A percentile compares a stretch with the other conserved stretches of the same genome.
phyloP scores from a whole-genome alignment of 2,888 invertebrate genomes.

The Adelphocoris suturalis region DNA sequence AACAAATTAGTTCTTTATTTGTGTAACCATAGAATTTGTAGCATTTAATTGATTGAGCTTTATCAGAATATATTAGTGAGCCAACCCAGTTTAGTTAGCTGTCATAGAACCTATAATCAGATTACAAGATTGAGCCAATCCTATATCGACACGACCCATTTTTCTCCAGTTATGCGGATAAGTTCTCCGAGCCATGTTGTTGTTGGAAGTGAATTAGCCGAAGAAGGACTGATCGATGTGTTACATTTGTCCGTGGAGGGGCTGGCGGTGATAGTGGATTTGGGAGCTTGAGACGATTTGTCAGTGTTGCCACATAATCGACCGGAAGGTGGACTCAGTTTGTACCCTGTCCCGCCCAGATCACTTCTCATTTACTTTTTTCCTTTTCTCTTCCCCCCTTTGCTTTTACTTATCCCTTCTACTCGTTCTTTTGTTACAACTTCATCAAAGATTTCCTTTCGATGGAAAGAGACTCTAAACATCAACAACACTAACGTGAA shows the following conservation, averaged over 20 bases:
- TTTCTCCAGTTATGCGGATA: not conserved
- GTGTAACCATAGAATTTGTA: too few relatives aligned
- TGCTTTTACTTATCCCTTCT: not conserved
- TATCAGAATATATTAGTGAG: too few relatives aligned
- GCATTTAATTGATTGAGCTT: too few relatives aligned
- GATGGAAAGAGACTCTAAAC: not conserved
- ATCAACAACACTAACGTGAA: not conserved
- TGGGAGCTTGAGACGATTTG: constrained; percentile 41
- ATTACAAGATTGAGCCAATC: too few relatives aligned
- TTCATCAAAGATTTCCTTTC: constrained; percentile 23
- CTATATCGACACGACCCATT: not conserved
- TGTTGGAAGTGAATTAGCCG: constrained; percentile 42
- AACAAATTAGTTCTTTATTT: too few relatives aligned
- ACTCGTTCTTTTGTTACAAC: constrained; percentile 13
- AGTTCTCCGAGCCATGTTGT: constrained; percentile 33
- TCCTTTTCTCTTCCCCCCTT: not conserved
- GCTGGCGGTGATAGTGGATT: constrained; percentile 55
- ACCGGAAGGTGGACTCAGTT: constrained; percentile 59
- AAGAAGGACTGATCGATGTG: constrained; percentile 40
- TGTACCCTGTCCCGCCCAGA: constrained; percentile 53
- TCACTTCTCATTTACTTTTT: constrained; percentile 59
- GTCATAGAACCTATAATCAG: too few relatives aligned
- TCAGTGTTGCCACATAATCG: constrained; percentile 59
- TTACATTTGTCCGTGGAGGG: constrained; percentile 40
- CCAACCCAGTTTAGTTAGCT: too few relatives aligned